Evolutionary conservation across 2,888 invertebrate genomes (phyloP).

Genomic region (Harmothoe impar): DNA sequence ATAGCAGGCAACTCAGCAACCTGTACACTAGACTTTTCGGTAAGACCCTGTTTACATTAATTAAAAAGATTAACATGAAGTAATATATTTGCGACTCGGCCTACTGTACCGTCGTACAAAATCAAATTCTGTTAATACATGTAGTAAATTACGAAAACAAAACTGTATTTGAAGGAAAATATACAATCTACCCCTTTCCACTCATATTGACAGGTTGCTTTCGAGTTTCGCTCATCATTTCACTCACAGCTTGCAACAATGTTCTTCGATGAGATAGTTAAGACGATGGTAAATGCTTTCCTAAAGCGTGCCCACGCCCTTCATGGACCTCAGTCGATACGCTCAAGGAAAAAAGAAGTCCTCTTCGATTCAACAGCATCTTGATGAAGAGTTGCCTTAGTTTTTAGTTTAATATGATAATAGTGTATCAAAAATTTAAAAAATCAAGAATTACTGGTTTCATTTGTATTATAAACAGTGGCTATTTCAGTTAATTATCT

Average conservation of each 20-base stretch:
- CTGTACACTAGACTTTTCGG: constrained; percentile 94
- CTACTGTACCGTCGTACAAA: neutral
- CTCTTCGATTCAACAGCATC: constrained; percentile 47
- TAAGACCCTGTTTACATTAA: constrained; percentile 74
- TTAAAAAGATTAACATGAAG: too few species aligned
- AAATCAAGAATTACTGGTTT: neutral
- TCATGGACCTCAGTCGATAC: constrained; percentile 87
- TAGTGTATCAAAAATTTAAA: neutral
- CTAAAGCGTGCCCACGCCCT: constrained; percentile 91
- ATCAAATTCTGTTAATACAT: too few species aligned
- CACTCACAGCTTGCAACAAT: constrained; percentile 95
- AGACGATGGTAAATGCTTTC: constrained; percentile 97
- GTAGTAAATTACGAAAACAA: too few species aligned
- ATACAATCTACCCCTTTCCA: too few species aligned
- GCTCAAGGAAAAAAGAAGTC: constrained; percentile 59
- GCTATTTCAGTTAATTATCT: too few species aligned
- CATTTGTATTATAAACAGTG: neutral
- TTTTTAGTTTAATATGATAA: neutral
- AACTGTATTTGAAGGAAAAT: too few species aligned
- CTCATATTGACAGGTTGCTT: constrained; percentile 85
- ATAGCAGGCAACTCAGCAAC: constrained; percentile 88
- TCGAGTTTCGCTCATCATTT: constrained; percentile 94
- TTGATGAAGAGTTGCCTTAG: neutral
- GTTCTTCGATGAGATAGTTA: constrained; percentile 97
- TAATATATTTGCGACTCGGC: neutral